These are phyloP conservation scores for Pterostichus madidus DNA, from an alignment of 2,888 invertebrate genomes.

Conservation along the genomic window DNA sequence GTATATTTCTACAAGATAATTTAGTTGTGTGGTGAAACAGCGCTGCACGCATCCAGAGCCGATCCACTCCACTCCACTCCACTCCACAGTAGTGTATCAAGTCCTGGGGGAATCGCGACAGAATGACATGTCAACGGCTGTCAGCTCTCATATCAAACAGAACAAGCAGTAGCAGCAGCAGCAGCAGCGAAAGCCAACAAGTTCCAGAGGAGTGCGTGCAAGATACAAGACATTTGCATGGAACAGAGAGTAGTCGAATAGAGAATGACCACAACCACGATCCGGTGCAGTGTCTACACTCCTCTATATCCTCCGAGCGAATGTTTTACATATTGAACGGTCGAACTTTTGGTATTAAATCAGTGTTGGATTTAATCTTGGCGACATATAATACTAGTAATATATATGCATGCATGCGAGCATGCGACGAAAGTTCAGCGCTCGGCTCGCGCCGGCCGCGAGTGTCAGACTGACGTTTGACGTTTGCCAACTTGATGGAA, in stretches of 20 bases:
- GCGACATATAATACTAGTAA: slow-evolving; percentile 64
- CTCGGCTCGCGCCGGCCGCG: background rate
- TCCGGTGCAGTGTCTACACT: no score
- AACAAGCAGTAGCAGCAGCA: background rate
- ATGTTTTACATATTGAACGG: slow-evolving; percentile 66
- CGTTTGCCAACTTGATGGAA: no score
- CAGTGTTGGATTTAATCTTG: slow-evolving; percentile 65
- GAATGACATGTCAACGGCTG: slow-evolving; percentile 53
- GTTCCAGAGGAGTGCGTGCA: background rate
- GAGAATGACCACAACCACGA: background rate
- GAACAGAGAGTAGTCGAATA: background rate
- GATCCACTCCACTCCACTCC: no score
- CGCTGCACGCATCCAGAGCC: no score
- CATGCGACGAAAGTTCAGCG: slow-evolving; percentile 59
- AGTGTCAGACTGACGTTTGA: background rate
- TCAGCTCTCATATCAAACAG: slow-evolving; percentile 38
- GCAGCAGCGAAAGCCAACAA: no score
- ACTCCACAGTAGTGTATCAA: no score
- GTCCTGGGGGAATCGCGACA: slow-evolving; percentile 15
- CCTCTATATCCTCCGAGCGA: background rate
- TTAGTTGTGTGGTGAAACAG: no score
- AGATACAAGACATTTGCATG: slow-evolving; percentile 3
- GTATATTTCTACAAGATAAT: no score
- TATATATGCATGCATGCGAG: slow-evolving; percentile 66
- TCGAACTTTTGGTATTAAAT: slow-evolving; percentile 66